These are phyloP conservation scores for Coelopa pilipes DNA, from an alignment of 2,888 invertebrate species.

Conservation along the genomic window DNA sequence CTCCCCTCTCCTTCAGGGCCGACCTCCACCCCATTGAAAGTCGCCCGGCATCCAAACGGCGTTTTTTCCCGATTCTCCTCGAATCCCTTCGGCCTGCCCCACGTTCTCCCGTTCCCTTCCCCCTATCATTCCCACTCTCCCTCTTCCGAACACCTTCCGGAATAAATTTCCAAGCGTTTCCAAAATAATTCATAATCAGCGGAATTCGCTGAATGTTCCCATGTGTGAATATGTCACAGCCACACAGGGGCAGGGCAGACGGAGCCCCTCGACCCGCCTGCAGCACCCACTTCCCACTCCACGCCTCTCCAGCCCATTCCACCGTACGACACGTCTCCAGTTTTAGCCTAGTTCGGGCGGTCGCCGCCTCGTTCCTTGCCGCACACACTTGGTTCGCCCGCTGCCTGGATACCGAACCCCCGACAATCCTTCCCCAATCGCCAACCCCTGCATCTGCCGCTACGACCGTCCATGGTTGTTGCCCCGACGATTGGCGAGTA, in stretches of 20 bases:
- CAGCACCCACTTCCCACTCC: no score
- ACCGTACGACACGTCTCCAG: not conserved
- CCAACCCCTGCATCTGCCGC: not conserved
- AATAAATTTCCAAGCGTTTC: constrained; percentile 8
- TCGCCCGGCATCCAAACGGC: not conserved
- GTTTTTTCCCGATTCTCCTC: not conserved
- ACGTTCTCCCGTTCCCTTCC: not conserved
- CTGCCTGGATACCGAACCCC: no score
- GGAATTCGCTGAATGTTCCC: constrained; percentile 20
- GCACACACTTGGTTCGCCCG: not conserved
- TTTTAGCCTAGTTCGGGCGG: constrained; percentile 22
- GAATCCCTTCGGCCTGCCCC: not conserved
- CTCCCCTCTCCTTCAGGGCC: no score
- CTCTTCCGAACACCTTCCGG: not conserved
- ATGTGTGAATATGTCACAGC: constrained; percentile 14
- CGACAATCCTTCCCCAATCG: not conserved
- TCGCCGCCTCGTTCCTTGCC: not conserved
- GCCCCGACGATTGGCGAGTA: constrained; percentile 21
- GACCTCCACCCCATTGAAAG: no score
- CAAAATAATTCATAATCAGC: constrained; percentile 27
- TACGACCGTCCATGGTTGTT: constrained; percentile 12
- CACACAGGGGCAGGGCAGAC: not conserved
- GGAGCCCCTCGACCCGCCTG: not conserved
- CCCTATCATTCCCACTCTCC: not conserved
- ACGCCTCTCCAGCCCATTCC: no score